Conservation (phyloP, 2,113 vertebrate species). For the Nothocercus nigrocapillus region DNA sequence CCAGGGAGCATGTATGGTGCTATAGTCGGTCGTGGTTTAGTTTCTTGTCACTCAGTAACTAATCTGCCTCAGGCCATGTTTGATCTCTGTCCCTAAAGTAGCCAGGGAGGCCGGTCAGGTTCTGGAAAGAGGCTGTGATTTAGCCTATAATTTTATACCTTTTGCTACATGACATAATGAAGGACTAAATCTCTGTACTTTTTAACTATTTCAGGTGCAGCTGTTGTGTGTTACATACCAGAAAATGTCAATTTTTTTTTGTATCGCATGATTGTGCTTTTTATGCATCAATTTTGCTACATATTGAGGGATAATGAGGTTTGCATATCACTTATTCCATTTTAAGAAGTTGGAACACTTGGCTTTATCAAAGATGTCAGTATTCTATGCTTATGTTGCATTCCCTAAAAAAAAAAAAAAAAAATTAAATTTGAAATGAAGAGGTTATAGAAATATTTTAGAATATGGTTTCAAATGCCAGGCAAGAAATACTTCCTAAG, state of each 20-base stretch:
- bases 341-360: neutral
- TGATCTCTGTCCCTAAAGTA: neutral
- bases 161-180: neutral
- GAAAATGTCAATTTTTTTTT: neutral
- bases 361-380: neutral
- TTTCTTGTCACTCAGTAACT: neutral
- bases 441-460: neutral
- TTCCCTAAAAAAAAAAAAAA: neutral
- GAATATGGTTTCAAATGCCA: neutral
- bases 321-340: neutral
- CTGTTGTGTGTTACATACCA: neutral
- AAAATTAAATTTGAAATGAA: conserved; percentile 8
- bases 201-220: neutral
- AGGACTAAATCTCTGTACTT: neutral
- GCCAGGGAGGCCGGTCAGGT: neutral
- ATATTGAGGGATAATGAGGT: neutral
- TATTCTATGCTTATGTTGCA: neutral
- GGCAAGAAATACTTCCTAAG: neutral
- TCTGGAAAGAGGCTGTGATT: neutral
- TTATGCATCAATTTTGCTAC: neutral
- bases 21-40: neutral
- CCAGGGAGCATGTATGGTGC: neutral
- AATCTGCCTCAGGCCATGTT: neutral
- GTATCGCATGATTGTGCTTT: neutral
- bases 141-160: neutral